Percentiles rank a stretch among this genome's conserved stretches.
These are phyloP conservation scores for Nipponacmea schrenckii DNA, from an alignment of 2,888 invertebrate species.

Conservation along the genomic window DNA sequence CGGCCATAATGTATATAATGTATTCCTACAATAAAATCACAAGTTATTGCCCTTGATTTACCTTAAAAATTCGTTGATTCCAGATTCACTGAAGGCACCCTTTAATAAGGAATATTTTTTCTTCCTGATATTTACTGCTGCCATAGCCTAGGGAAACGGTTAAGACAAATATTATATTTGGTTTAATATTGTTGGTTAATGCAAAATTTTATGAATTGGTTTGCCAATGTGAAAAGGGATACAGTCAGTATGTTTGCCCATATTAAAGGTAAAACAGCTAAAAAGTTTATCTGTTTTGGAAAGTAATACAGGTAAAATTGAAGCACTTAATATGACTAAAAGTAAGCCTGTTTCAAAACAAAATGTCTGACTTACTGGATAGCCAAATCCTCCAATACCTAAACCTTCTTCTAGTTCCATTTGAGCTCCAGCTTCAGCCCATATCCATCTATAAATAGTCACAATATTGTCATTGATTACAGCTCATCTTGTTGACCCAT, in stretches of 20 bases:
- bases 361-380: constrained; percentile 75
- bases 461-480: not conserved
- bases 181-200: not conserved
- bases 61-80: constrained; percentile 92
- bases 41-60: constrained; percentile 42
- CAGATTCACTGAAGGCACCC: constrained; percentile 93
- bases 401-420: constrained; percentile 84
- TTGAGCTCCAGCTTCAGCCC: constrained; percentile 93
- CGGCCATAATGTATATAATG: constrained; percentile 17
- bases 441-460: constrained; percentile 79
- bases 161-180: not conserved
- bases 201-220: no score
- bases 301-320: no score
- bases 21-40: not conserved
- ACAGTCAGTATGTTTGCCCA: no score
- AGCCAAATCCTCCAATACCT: constrained; percentile 98
- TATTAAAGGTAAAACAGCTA: no score
- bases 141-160: constrained; percentile 79
- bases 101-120: constrained; percentile 93
- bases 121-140: constrained; percentile 94
- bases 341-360: no score
- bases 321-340: no score
- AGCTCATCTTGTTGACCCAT: no score
- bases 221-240: no score
- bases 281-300: no score